Evolutionary conservation across 1,140 invertebrate species (phyloP).

Genomic region (Achroia grisella): DNA sequence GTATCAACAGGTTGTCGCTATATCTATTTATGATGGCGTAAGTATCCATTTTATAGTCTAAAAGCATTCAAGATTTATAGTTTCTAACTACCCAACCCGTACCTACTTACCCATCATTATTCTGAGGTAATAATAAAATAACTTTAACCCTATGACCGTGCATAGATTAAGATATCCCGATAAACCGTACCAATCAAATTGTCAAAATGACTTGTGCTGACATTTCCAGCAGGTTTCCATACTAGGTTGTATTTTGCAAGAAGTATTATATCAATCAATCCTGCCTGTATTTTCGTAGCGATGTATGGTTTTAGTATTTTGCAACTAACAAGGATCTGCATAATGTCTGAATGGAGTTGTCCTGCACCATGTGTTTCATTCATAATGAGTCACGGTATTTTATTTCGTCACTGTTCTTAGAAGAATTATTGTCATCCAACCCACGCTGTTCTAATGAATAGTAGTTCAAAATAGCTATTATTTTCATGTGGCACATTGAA

Average conservation of each 20-base stretch:
- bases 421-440: conserved; percentile 39
- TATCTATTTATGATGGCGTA: too few relatives aligned
- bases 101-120: conserved; percentile 13
- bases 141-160: conserved; percentile 15
- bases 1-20: too few relatives aligned
- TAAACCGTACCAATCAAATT: conserved; percentile 27
- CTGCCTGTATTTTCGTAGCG: conserved; percentile 1
- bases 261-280: conserved; percentile 12
- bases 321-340: conserved; percentile 3
- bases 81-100: too few relatives aligned
- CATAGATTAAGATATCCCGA: conserved; percentile 28
- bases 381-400: conserved; percentile 40
- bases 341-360: conserved; percentile 14
- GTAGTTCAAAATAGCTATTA: conserved; percentile 18
- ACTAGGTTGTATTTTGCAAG: conserved; percentile 22
- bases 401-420: conserved; percentile 46
- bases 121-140: conserved; percentile 10
- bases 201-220: conserved; percentile 17
- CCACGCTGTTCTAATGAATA: conserved; percentile 36
- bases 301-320: conserved; percentile 18
- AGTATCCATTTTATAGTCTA: too few relatives aligned
- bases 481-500: not conserved
- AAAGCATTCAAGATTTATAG: too few relatives aligned
- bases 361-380: conserved; percentile 21
- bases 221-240: conserved; percentile 31